Evolutionary conservation across 2,113 vertebrate genomes (phyloP), one percentile per base, ranked within the genome.

Genomic region (Casuarius casuarius): DNA sequence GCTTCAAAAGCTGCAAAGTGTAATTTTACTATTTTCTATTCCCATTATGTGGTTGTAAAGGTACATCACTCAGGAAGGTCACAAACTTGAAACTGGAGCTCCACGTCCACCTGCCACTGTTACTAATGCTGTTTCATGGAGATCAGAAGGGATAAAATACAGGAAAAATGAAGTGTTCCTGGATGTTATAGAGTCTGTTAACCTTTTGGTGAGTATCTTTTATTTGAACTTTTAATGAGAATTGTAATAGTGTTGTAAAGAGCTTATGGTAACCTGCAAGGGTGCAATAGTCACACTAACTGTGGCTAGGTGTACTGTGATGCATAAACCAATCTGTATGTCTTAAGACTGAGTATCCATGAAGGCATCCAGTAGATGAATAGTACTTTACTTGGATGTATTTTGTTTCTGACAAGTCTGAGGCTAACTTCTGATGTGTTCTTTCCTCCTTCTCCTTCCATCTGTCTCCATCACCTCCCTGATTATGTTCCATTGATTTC

Each of bases 161-260:
- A 98, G 99, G 97, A 99, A 99, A 97, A 99, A 99, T 0, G 99
- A 99, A 97, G 99, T 99, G 84, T 99, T 99, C 98, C 97, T 99
- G 97, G 99, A 99, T 31, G 99, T 99, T 97, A 99, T 99, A 23
- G 99, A 99, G 97, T 99, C 99, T 2, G 99, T 99, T 78, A 99
- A 99, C 95, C 99, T 99, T 73, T 87, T 99, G 99, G 99, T 99
- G 98, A 46, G 98, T 80, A 46, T 49, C 38, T 86, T 33, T 8
- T 44, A 16, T 26, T 26, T 48, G 17, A 54, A 7, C 42, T 84
- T 44, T 12, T 29, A 13, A 3, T 28, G 58, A 46, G 76, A 75
- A 20, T 42, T 51, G 5, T 12, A 49, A 8, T 12, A 25, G 26
- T 23, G 33, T 61, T 61, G 13, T 7, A 66, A 82, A 68, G 10